Conservation (phyloP, 2,797 vertebrate species). For the Neosalanx taihuensis region DNA sequence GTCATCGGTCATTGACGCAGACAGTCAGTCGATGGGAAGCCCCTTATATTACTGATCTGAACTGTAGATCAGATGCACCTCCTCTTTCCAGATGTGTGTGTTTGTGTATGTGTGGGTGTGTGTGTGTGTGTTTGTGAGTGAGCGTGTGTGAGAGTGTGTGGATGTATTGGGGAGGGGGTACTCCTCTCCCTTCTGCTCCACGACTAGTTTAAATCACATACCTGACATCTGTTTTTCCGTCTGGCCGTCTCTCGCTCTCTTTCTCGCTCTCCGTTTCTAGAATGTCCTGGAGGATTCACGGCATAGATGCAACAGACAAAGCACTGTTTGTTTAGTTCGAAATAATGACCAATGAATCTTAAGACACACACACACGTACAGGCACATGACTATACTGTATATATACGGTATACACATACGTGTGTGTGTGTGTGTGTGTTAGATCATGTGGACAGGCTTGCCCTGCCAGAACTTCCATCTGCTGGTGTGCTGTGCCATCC, state of each 20-base stretch:
- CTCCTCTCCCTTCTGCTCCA: no score
- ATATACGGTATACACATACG: no score
- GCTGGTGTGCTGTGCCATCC: constrained; percentile 81
- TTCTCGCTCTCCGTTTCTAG: no score
- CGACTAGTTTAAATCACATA: no score
- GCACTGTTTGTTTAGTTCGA: not conserved
- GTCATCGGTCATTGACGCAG: not conserved
- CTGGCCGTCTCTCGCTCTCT: not conserved
- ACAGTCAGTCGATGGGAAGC: not conserved
- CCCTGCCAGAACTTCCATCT: constrained; percentile 85
- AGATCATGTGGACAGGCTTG: constrained; percentile 81
- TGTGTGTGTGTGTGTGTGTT: constrained; percentile 25
- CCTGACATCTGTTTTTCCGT: not conserved
- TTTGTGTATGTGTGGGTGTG: no score
- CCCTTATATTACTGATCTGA: not conserved
- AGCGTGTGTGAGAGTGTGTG: not conserved
- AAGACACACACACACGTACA: not conserved
- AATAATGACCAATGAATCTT: not conserved
- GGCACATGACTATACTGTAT: not conserved
- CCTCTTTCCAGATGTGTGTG: not conserved
- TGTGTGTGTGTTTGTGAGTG: no score
- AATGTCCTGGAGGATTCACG: not conserved
- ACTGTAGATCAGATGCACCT: not conserved
- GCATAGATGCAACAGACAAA: no score
- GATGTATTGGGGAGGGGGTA: not conserved